Base-by-base conservation (phyloP, 2,888 invertebrate species). In the Mongoloraphidia duomilia region DNA sequence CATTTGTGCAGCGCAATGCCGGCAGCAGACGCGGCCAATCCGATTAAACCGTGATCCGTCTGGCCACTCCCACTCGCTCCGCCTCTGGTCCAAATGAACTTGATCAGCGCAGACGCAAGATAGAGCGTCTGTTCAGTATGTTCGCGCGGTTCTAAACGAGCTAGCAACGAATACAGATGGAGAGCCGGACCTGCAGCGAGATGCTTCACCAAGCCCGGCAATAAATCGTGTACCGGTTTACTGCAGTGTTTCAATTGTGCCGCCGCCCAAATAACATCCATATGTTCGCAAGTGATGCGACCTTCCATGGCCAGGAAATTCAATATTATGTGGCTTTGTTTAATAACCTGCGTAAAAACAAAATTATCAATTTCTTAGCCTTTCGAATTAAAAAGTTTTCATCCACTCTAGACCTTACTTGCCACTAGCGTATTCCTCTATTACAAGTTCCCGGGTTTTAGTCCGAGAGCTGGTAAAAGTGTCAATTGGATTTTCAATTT, bases 181-280 rank as follows among this genome's bases (percentile, higher is more conserved):
- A 89, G 75, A 37, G 93, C 91, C 0, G 92, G 91, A 37, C 84
- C 83, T 0, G 89, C 84, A 9, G 93, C 87, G 52, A 95, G 68
- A 61, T 92, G 90, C 61, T 94, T 87, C 2, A 94, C 92, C 54
- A 94, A 75, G 1, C 91, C 87, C 1, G 91, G 89, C 53, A 95
- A 68, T 41, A 93, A 72, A 66, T 95, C 95, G 63, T 91, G 87
- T 52, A 94, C 92, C 54, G 93, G 92, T 59, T 92, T 85, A 1
- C 92, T 86, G 64, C 94, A 95, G 65, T 95, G 94, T 65, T 95
- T 95, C 46, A 94, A 67, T 65, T 94, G 94, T 1, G 93, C 91
- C 0, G 94, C 91, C 56, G 91, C 88, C 94, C 94, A 95, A 54
- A 95, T 90, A 38, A 87, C 76, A 63, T 93, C 91, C 57, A 95